Percentiles rank a stretch among this genome's conserved stretches.
phyloP scores from a whole-genome alignment of 2,888 invertebrate genomes.

The Pasiphila rectangulata region DNA sequence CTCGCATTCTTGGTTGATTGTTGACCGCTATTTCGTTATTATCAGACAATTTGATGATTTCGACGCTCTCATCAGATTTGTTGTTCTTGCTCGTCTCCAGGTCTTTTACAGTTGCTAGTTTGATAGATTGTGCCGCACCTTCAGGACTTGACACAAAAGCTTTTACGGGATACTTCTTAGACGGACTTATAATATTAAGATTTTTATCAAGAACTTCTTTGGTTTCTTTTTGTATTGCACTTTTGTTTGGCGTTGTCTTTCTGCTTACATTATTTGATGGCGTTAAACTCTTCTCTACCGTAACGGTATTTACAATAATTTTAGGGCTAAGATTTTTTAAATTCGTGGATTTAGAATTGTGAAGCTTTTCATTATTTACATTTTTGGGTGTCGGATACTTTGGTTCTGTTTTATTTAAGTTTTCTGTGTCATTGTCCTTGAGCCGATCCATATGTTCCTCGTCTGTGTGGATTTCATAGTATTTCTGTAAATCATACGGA shows the following conservation, averaged over 20 bases:
- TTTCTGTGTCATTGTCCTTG: constrained; percentile 59
- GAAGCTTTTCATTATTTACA: constrained; percentile 51
- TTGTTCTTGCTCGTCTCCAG: constrained; percentile 66
- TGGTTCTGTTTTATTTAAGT: constrained; percentile 45
- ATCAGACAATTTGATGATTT: constrained; percentile 69
- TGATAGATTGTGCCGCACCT: constrained; percentile 63
- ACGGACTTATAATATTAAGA: constrained; percentile 69
- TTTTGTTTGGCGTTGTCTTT: constrained; percentile 57
- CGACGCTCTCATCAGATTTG: constrained; percentile 68
- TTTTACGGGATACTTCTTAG: constrained; percentile 73
- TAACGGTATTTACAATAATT: constrained; percentile 21
- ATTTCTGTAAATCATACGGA: constrained; percentile 75
- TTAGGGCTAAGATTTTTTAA: constrained; percentile 25
- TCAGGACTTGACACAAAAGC: constrained; percentile 66
- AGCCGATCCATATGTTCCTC: constrained; percentile 69
- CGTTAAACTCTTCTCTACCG: constrained; percentile 44
- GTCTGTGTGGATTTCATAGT: constrained; percentile 73
- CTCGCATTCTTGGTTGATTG: constrained; percentile 74
- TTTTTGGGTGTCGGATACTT: constrained; percentile 61
- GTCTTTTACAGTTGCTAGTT: constrained; percentile 74
- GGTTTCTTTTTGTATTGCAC: constrained; percentile 74
- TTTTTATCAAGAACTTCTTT: constrained; percentile 72
- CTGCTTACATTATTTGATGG: constrained; percentile 53
- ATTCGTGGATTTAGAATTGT: constrained; percentile 34
- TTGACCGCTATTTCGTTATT: constrained; percentile 74